Percentiles rank a stretch among this genome's conserved stretches.
Evolutionary conservation across 2,113 vertebrate species (phyloP).

Genomic region (Motacilla tschutschensis): DNA sequence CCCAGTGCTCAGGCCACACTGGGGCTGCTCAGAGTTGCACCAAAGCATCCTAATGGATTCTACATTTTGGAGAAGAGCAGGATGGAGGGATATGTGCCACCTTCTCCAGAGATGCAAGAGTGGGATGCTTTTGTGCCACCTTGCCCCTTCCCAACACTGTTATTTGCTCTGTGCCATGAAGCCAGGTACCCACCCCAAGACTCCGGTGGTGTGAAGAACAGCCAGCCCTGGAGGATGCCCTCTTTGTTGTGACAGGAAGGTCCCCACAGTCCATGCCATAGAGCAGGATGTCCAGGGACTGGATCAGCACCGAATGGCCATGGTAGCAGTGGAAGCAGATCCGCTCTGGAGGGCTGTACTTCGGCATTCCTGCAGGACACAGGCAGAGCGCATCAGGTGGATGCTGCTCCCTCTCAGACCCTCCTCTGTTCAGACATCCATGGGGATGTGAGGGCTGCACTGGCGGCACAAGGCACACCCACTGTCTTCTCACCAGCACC

Average conservation of each 20-base stretch:
- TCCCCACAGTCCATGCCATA: background rate
- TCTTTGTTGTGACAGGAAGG: background rate
- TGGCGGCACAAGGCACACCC: background rate
- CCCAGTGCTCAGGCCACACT: background rate
- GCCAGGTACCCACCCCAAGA: background rate
- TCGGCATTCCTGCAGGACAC: background rate
- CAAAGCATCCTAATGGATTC: background rate
- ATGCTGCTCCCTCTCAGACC: background rate
- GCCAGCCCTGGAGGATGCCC: background rate
- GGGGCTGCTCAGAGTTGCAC: background rate
- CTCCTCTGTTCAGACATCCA: background rate
- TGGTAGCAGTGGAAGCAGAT: background rate
- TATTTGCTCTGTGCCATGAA: too few relatives aligned
- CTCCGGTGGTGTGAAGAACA: background rate
- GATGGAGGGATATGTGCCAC: background rate
- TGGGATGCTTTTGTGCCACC: background rate
- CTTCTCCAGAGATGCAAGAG: background rate
- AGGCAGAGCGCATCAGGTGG: background rate
- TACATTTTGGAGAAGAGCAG: background rate
- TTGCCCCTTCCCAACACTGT: background rate
- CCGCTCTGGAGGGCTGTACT: background rate
- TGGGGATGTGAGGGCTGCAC: background rate
- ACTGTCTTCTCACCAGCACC: background rate
- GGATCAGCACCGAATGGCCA: background rate
- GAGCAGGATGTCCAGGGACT: background rate